Evolutionary conservation across 2,888 invertebrate species (phyloP).

Genomic region (Chelonus formosanus): DNA sequence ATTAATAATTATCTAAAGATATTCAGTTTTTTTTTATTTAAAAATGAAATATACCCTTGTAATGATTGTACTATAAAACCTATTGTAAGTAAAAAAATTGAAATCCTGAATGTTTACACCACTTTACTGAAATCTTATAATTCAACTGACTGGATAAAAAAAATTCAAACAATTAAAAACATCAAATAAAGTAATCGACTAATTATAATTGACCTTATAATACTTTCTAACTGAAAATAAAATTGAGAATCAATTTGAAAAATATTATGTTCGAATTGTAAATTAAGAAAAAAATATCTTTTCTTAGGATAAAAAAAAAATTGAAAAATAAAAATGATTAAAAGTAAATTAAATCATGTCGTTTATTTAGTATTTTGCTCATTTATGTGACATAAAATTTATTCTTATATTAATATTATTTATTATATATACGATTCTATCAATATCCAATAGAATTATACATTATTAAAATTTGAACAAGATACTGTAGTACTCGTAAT

Average conservation of each 20-base stretch:
- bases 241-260: not conserved
- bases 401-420: not conserved
- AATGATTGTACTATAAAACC: constrained; percentile 40
- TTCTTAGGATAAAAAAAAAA: constrained; percentile 29
- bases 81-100: constrained; percentile 43
- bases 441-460: not conserved
- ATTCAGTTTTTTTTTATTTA: not conserved
- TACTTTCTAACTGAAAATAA: not conserved
- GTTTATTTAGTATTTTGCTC: constrained; percentile 1
- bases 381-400: not conserved
- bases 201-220: not conserved
- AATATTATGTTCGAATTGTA: constrained; percentile 7
- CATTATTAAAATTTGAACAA: not conserved
- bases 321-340: constrained; percentile 21
- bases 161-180: too few relatives aligned
- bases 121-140: not conserved
- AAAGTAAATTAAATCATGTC: constrained; percentile 28
- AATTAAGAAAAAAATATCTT: constrained; percentile 1
- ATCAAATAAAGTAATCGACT: not conserved
- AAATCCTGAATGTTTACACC: constrained; percentile 54
- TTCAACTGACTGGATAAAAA: too few relatives aligned
- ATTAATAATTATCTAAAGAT: too few relatives aligned
- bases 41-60: constrained; percentile 1
- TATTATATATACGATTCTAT: not conserved
- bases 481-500: too few relatives aligned